A percentile compares a stretch with the other conserved stretches of the same genome.
Evolutionary conservation across 2,113 vertebrate species (phyloP).

Genomic region (Plotosus lineatus): DNA sequence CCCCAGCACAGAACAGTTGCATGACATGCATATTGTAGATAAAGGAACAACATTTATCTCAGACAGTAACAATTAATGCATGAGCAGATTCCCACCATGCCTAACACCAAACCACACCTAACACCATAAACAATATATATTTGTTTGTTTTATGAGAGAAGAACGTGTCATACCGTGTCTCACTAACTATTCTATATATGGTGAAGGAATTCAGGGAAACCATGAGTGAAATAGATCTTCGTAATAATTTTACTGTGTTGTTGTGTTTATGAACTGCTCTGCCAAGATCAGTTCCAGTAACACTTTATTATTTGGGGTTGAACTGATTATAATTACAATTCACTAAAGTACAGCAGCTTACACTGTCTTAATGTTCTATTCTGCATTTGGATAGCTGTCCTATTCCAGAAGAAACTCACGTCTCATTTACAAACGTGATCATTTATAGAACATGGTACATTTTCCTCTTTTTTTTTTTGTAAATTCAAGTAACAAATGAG

Average conservation of each 20-base stretch:
- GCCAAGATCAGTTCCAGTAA: neutral
- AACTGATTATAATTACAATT: neutral
- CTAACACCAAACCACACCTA: constrained; percentile 8
- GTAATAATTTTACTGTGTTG: neutral
- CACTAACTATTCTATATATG: neutral
- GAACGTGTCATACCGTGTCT: constrained; percentile 52
- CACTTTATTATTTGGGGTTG: neutral
- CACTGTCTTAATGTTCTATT: neutral
- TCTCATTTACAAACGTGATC: neutral
- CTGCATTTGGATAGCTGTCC: neutral
- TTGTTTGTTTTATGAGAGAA: neutral
- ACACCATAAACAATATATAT: neutral
- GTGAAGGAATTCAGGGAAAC: neutral
- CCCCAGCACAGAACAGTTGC: neutral
- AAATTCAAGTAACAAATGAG: neutral
- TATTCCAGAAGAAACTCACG: neutral
- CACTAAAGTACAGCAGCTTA: neutral
- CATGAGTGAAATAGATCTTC: neutral
- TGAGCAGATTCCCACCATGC: neutral
- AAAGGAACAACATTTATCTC: neutral
- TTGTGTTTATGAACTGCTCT: neutral
- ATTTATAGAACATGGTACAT: neutral
- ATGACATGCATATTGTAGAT: neutral
- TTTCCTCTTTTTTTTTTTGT: neutral
- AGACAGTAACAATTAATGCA: neutral